Base-by-base conservation (phyloP, 2,113 vertebrate species). In the Pachyramphus minor region DNA sequence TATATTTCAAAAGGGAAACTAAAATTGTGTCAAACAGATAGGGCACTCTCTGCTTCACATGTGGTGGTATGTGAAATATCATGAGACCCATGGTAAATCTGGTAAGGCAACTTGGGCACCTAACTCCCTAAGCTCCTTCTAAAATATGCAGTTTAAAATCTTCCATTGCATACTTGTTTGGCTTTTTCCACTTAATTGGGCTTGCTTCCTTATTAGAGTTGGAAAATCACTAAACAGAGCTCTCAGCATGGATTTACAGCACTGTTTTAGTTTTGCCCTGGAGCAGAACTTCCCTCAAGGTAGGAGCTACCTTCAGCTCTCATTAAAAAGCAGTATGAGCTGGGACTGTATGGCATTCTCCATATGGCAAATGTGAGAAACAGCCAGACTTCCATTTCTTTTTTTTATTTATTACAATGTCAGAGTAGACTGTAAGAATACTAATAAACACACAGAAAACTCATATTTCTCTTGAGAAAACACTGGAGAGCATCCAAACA, bases 1-100 rank as follows among this genome's bases (percentile, higher is more conserved):
- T 37, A 25, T 80, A 86, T 80, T 88, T 62, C 55, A 67, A 5
- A 2, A 35, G 6, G 14, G 8, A 80, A 88, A 24, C 7, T 53
- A 28, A 62, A 50, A 17, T 69, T 80, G 20, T 53, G 42, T 59
- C 68, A 76, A 63, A 72, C 18, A 86, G 37, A 73, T 30, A 14
- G 23, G 16, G 5, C 0, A 0, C 5, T 12, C 56, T 64, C 16
- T 84, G 72, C 27, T 79, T 80, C 63, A 37, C 20, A 7, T 0
- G 0, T 25, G 21, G 12, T 35, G 14, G 25, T 69, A 59, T 0
- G 0, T 58, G 49, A 56, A 83, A 42, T 50, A 53, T 28, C 15
- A 64, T 42, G 64, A 84, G 42, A 67, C n/a, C 17, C 17, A 5
- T 1, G 2, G 22, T 14, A 75, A 33, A 4, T 87, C 41, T 87